A percentile compares a stretch with the other conserved stretches of the same genome.
phyloP scores from a whole-genome alignment of 2,797 vertebrate genomes.

The Pipistrellus pipistrellus region DNA sequence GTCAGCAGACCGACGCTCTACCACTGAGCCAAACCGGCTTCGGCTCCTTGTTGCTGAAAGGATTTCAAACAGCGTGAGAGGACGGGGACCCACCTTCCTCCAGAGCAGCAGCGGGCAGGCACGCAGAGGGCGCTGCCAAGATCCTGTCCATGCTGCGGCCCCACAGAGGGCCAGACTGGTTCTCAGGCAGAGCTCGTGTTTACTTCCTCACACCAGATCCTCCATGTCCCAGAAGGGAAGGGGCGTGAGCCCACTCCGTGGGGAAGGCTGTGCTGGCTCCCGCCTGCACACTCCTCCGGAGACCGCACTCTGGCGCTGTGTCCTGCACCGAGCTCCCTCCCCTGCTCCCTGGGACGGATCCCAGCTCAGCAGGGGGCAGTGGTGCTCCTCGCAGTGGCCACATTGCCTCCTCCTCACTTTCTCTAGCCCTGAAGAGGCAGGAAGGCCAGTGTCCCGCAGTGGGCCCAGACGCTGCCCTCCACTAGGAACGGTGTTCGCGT shows the following conservation, averaged over 20 bases:
- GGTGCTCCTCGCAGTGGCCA: background rate
- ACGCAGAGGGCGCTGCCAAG: background rate
- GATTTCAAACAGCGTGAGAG: background rate
- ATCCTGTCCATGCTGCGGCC: background rate
- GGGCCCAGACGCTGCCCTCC: background rate
- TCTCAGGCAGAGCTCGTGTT: background rate
- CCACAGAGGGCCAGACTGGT: background rate
- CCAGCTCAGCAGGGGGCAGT: background rate
- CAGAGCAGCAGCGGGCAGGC: background rate
- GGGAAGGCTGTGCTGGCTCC: background rate
- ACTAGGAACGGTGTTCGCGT: background rate
- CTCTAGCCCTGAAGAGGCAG: background rate
- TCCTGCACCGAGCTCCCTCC: background rate
- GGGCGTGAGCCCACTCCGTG: too few relatives aligned
- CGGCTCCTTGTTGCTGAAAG: background rate
- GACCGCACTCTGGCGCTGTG: accelerated
- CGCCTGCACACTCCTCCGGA: background rate
- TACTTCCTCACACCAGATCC: background rate
- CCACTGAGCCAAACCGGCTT: too few relatives aligned
- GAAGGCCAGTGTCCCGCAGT: background rate
- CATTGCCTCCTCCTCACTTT: background rate
- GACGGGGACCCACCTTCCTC: background rate
- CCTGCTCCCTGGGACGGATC: too few relatives aligned
- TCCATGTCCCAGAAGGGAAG: background rate
- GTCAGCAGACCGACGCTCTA: too few relatives aligned